A percentile compares a stretch with the other conserved stretches of the same genome.
phyloP scores from a whole-genome alignment of 2,797 vertebrate species.

The Artibeus lituratus region DNA sequence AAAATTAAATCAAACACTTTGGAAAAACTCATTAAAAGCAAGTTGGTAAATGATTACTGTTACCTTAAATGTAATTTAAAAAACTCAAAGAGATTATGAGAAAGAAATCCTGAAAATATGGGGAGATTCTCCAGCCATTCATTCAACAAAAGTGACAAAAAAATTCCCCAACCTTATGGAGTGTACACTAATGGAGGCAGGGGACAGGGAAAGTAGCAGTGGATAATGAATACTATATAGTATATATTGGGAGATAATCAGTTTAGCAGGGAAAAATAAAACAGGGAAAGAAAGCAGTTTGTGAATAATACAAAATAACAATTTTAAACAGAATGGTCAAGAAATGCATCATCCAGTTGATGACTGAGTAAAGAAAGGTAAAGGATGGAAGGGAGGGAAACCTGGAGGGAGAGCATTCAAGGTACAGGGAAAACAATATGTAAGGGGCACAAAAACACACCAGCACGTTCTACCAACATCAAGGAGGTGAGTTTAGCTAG shows the following conservation, averaged over 20 bases:
- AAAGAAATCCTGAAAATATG: not conserved
- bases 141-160: not conserved
- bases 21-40: not conserved
- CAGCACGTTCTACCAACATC: not conserved
- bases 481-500: not conserved
- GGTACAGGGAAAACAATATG: not conserved
- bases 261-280: not conserved
- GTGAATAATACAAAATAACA: fast-evolving
- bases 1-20: not conserved
- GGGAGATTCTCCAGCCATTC: not conserved
- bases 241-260: not conserved
- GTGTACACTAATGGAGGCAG: not conserved
- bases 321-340: not conserved
- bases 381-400: not conserved
- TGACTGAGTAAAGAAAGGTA: not conserved
- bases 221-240: not conserved
- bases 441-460: not conserved
- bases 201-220: not conserved
- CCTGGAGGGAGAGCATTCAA: not conserved
- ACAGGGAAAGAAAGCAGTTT: not conserved
- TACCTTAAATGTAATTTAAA: not conserved
- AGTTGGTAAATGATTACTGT: not conserved
- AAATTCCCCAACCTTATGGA: not conserved
- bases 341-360: not conserved
- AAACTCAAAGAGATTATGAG: not conserved